A percentile compares a stretch with the other conserved stretches of the same genome.
Conservation (phyloP, 1,140 invertebrate genomes). For the Pemphigus obesinymphae region DNA sequence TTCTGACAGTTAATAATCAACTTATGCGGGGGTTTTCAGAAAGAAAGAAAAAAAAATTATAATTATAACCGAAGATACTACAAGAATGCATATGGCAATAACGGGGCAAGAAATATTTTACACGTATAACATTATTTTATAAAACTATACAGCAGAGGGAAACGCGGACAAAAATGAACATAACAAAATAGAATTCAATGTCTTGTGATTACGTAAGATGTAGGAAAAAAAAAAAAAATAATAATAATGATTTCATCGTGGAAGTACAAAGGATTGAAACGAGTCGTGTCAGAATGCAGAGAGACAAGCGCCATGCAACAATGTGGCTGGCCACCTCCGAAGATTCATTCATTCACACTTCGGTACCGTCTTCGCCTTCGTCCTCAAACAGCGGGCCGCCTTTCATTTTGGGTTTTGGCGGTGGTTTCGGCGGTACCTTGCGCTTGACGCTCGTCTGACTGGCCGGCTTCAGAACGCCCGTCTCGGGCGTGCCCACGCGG, state of each 20-base stretch:
- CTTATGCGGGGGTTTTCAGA: no score
- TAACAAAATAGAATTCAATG: no score
- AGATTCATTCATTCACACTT: constrained; percentile 63
- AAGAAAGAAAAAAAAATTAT: no score
- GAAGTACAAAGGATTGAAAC: constrained; percentile 2
- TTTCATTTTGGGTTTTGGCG: constrained; percentile 73
- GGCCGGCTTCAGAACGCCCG: constrained; percentile 42
- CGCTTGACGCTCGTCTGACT: constrained; percentile 44
- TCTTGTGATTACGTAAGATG: background rate
- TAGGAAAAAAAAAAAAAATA: background rate
- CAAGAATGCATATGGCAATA: no score
- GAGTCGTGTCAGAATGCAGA: background rate
- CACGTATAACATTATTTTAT: no score
- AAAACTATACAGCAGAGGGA: background rate
- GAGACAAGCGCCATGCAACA: no score
- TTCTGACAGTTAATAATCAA: no score
- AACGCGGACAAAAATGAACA: no score
- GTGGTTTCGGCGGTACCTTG: constrained; percentile 74
- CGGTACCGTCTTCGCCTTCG: constrained; percentile 79
- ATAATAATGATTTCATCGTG: background rate
- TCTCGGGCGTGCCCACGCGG: constrained; percentile 27
- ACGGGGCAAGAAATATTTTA: no score
- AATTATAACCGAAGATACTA: no score
- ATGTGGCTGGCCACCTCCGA: no score
- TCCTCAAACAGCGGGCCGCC: constrained; percentile 71